Evolutionary conservation across 2,113 vertebrate species (phyloP).

Genomic region (Monarcha castaneiventris): DNA sequence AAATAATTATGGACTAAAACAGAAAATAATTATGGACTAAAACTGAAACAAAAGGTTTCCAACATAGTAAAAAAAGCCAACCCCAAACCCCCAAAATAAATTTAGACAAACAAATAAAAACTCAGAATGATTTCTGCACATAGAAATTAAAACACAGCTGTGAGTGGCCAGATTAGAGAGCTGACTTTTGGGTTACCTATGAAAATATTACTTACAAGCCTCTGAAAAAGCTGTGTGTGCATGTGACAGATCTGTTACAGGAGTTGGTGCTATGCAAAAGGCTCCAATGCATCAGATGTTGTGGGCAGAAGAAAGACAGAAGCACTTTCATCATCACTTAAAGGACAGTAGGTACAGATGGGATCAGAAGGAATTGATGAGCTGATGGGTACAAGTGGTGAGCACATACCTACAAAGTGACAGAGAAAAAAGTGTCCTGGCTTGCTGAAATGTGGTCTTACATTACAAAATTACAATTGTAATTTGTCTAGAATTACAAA

Average conservation of each 20-base stretch:
- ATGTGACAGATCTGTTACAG: neutral
- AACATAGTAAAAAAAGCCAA: rapidly evolving
- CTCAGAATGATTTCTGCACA: neutral
- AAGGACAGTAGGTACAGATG: neutral
- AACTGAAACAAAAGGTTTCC: neutral
- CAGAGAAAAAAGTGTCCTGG: neutral
- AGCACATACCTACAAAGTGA: neutral
- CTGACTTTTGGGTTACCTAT: neutral
- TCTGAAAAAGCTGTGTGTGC: neutral
- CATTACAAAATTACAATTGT: too few relatives aligned
- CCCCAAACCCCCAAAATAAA: neutral
- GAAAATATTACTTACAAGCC: neutral
- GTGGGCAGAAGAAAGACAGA: neutral
- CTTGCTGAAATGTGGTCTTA: neutral
- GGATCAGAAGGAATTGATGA: neutral
- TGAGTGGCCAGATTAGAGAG: neutral
- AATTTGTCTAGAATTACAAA: neutral
- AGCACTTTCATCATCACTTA: neutral
- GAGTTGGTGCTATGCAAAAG: neutral
- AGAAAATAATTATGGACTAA: neutral
- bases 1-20: neutral
- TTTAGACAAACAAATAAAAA: neutral
- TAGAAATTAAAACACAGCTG: neutral
- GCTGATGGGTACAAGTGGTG: too few relatives aligned
- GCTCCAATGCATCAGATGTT: neutral